Conservation (phyloP, 2,888 invertebrate species). For the Girardia tigrina region DNA sequence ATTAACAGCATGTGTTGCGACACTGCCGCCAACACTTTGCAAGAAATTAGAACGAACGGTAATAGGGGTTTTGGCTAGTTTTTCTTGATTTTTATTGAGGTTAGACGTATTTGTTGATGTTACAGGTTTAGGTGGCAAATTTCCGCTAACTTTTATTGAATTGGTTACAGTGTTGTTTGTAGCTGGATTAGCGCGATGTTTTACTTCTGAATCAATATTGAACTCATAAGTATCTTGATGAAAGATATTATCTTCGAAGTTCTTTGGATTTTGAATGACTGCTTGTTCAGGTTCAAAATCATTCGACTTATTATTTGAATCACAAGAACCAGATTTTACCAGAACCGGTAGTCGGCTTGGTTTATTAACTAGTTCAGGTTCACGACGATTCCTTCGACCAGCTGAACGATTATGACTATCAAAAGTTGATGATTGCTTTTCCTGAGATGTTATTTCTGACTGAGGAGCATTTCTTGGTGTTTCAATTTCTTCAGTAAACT, state of each 20-base stretch:
- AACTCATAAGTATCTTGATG: not conserved
- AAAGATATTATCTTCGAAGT: not conserved
- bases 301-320: not conserved
- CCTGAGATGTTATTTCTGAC: not conserved
- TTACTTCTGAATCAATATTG: not conserved
- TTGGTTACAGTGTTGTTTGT: not conserved
- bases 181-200: not conserved
- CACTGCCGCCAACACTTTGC: slow-evolving; percentile 20
- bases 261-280: not conserved
- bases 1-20: slow-evolving; percentile 30
- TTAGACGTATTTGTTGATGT: not conserved
- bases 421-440: not conserved
- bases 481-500: slow-evolving; percentile 10
- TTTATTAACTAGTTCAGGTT: not conserved
- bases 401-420: slow-evolving; percentile 4
- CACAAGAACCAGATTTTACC: not conserved
- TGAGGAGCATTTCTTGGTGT: not conserved
- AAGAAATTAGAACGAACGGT: not conserved
- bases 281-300: not conserved
- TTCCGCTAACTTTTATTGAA: not conserved
- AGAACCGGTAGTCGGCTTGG: not conserved
- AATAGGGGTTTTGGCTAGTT: not conserved
- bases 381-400: not conserved
- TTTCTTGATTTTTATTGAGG: not conserved
- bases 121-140: not conserved